These are phyloP conservation scores for Seira ritae DNA, from an alignment of 2,888 invertebrate genomes.

Conservation along the genomic window DNA sequence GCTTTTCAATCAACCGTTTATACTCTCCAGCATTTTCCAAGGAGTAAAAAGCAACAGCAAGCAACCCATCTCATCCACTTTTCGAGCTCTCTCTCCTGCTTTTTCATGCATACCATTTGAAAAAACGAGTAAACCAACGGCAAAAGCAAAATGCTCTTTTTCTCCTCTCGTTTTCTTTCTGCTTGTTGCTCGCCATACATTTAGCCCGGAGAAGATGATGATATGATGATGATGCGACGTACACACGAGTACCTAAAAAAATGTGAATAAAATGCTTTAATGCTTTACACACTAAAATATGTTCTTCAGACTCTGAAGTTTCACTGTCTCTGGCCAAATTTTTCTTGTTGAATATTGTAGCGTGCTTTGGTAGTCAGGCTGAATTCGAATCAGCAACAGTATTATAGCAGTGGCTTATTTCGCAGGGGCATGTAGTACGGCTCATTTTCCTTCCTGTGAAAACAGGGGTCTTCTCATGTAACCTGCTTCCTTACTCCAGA, in stretches of 20 bases:
- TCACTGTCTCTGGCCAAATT: slow-evolving; percentile 7
- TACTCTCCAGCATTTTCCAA: slow-evolving; percentile 22
- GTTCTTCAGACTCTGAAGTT: slow-evolving; percentile 2
- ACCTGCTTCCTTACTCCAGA: not conserved
- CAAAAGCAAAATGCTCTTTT: not conserved
- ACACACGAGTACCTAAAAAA: slow-evolving; percentile 16
- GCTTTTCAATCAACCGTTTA: slow-evolving; percentile 46
- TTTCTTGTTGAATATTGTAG: slow-evolving; percentile 15
- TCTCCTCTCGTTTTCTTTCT: slow-evolving; percentile 14
- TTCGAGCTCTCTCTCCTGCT: too few relatives aligned
- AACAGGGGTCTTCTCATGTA: not conserved
- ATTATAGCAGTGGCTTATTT: too few relatives aligned
- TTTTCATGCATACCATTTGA: slow-evolving; percentile 41
- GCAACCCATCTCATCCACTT: not conserved
- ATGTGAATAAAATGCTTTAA: slow-evolving; percentile 18
- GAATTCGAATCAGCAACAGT: slow-evolving; percentile 8
- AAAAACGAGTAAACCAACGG: slow-evolving; percentile 37
- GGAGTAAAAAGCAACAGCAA: not conserved
- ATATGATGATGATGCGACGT: slow-evolving; percentile 18
- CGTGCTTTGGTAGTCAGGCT: not conserved
- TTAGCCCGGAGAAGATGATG: not conserved
- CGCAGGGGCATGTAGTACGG: not conserved
- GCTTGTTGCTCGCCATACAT: slow-evolving; percentile 16
- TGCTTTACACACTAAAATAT: slow-evolving; percentile 16
- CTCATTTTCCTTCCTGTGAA: not conserved